Evolutionary conservation across 2,113 vertebrate species (phyloP).

Genomic region (Macrotis lagotis): DNA sequence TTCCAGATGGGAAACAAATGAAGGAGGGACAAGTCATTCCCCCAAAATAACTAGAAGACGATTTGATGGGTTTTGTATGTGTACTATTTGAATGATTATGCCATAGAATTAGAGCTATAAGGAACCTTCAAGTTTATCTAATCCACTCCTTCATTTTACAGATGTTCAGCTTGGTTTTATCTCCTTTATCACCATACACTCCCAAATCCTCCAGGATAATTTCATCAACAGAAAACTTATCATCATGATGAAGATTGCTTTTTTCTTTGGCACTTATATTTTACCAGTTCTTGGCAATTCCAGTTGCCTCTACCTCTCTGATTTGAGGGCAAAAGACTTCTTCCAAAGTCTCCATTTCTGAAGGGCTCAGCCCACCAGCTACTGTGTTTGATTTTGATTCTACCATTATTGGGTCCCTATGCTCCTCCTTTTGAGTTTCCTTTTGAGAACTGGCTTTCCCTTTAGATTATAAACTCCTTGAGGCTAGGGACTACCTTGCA

Average conservation of each 20-base stretch:
- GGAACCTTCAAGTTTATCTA: neutral
- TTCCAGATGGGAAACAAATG: neutral
- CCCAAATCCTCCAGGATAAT: neutral
- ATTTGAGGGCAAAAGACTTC: neutral
- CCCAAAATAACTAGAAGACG: neutral
- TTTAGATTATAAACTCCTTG: neutral
- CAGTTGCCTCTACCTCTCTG: neutral
- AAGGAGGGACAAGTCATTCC: neutral
- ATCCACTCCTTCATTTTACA: neutral
- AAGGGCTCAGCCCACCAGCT: neutral
- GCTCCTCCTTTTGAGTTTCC: neutral
- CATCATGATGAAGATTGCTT: neutral
- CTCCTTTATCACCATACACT: neutral
- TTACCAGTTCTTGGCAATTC: neutral
- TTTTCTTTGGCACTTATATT: neutral
- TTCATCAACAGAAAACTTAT: neutral
- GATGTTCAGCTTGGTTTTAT: neutral
- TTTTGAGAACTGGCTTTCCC: neutral
- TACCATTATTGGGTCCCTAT: neutral
- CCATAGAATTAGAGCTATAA: neutral
- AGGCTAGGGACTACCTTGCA: neutral
- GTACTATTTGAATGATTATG: too few species aligned
- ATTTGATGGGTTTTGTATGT: neutral
- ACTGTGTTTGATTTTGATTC: neutral
- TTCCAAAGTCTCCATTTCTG: neutral